Evolutionary conservation across 2,888 invertebrate genomes (phyloP).

Genomic region (Eupithecia insigniata): DNA sequence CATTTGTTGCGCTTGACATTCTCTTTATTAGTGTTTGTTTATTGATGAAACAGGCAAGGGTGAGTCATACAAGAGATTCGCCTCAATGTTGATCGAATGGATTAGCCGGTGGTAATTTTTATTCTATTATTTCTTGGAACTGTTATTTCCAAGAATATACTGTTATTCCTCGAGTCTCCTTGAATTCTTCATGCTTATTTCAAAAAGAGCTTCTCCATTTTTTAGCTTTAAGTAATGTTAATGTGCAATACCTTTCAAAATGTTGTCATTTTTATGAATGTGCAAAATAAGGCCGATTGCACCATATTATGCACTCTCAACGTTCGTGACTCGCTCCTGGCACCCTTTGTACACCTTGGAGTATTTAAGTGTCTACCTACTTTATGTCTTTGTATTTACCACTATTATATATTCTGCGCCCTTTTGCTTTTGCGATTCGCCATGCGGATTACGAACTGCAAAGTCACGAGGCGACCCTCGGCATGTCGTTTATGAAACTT

Average conservation of each 20-base stretch:
- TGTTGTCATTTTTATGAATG: not conserved
- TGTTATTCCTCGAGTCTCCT: not conserved
- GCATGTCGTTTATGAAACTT: constrained; percentile 6
- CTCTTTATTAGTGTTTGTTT: not conserved
- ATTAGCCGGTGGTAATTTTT: not conserved
- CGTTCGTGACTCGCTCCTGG: constrained; percentile 55
- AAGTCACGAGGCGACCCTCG: constrained; percentile 6
- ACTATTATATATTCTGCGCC: not conserved
- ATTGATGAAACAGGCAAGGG: not conserved
- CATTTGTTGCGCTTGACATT: constrained; percentile 31
- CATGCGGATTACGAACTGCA: constrained; percentile 55
- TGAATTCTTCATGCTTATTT: not conserved
- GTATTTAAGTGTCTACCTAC: not conserved
- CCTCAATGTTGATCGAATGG: not conserved
- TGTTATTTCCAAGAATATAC: too few relatives aligned
- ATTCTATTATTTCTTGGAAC: not conserved
- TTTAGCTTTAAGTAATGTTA: not conserved
- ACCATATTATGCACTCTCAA: constrained; percentile 31
- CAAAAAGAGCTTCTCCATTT: not conserved
- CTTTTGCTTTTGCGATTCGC: constrained; percentile 51
- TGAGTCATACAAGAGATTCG: not conserved
- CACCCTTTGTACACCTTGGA: constrained; percentile 54
- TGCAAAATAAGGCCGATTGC: constrained; percentile 6
- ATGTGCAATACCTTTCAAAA: not conserved
- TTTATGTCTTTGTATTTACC: not conserved